A percentile compares a stretch with the other conserved stretches of the same genome.
Evolutionary conservation across 2,797 vertebrate genomes (phyloP).

Genomic region (Diceros bicornis): DNA sequence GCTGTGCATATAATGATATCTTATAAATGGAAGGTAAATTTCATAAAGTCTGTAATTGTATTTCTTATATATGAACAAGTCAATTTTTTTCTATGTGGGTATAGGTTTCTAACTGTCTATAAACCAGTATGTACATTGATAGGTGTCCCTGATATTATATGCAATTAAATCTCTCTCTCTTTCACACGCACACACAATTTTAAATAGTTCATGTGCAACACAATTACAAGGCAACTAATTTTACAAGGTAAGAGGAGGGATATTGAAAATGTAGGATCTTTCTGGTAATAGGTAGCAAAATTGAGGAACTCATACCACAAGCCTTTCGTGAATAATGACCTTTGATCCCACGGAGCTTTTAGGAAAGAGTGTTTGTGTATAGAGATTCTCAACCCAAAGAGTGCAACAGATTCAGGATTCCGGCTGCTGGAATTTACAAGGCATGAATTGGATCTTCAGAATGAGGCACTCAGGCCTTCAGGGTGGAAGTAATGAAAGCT

Average conservation of each 20-base stretch:
- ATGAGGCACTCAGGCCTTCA: not conserved
- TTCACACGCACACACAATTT: not conserved
- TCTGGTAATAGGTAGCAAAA: not conserved
- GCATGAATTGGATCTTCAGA: not conserved
- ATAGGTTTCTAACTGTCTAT: not conserved
- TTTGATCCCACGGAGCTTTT: not conserved
- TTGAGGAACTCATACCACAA: not conserved
- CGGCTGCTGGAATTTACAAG: not conserved
- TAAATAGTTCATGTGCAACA: not conserved
- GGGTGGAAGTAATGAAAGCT: not conserved
- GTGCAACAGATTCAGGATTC: not conserved
- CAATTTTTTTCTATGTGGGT: conserved; percentile 5
- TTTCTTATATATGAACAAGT: conserved; percentile 40
- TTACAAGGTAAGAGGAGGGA: not conserved
- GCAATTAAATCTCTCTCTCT: not conserved
- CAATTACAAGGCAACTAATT: not conserved
- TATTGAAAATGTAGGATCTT: not conserved
- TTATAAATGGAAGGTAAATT: conserved; percentile 14
- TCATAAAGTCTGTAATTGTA: conserved; percentile 37
- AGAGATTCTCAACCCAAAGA: not conserved
- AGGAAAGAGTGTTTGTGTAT: not conserved
- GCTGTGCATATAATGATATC: not conserved
- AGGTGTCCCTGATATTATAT: not conserved
- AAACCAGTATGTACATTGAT: not conserved
- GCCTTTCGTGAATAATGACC: not conserved